Conservation (phyloP, 2,113 vertebrate genomes). For the Empidonax alnorum region DNA sequence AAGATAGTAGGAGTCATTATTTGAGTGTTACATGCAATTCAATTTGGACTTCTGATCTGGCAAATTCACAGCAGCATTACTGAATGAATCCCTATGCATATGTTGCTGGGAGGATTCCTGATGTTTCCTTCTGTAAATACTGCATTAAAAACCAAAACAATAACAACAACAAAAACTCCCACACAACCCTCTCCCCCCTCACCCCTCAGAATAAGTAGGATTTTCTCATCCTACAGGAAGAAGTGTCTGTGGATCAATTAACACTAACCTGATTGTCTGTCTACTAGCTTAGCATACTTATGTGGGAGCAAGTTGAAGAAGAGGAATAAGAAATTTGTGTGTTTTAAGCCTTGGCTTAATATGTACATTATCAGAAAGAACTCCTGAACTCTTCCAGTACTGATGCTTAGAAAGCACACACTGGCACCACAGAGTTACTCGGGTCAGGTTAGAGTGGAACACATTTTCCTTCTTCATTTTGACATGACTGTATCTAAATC, state of each 20-base stretch:
- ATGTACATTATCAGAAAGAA: neutral
- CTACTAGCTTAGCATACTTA: neutral
- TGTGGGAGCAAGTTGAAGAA: neutral
- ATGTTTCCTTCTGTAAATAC: conserved; percentile 14
- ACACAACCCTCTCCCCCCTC: no score
- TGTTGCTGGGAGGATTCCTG: neutral
- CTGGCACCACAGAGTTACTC: neutral
- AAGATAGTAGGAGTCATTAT: neutral
- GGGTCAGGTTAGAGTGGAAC: neutral
- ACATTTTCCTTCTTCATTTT: neutral
- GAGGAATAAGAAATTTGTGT: neutral
- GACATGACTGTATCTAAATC: neutral
- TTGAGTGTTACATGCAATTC: neutral
- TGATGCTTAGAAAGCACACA: neutral
- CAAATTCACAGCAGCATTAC: neutral
- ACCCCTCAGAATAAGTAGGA: neutral
- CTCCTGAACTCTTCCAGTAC: neutral
- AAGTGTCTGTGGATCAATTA: neutral
- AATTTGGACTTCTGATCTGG: neutral
- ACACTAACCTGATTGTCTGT: neutral
- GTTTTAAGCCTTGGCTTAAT: neutral
- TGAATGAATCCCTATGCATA: neutral
- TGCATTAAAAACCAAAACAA: neutral
- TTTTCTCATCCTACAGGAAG: neutral
- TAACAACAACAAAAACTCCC: neutral